Evolutionary conservation across 2,888 invertebrate species (phyloP).

Genomic region (Hirtodrosophila trivittata): DNA sequence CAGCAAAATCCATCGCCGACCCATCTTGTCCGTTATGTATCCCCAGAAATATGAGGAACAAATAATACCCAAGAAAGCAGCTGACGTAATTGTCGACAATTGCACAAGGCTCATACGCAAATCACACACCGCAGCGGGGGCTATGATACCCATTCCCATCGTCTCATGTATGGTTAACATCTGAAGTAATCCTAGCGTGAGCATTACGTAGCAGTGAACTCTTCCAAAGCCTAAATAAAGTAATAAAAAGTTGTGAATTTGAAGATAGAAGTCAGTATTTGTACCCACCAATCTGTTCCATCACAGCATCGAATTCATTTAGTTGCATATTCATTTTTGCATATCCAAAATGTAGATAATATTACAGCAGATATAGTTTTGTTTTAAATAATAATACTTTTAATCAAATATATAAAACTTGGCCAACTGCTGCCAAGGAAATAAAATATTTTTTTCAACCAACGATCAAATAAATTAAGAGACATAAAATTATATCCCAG

Average conservation of each 20-base stretch:
- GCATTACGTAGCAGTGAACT: slow-evolving; percentile 49
- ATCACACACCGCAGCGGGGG: slow-evolving; percentile 57
- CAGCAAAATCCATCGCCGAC: slow-evolving; percentile 61
- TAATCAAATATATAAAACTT: no score
- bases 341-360: no score
- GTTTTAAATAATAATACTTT: no score
- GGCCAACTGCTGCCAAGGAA: no score
- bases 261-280: no score
- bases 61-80: slow-evolving; percentile 59
- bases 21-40: slow-evolving; percentile 59
- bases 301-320: slow-evolving; percentile 51
- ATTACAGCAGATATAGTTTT: no score
- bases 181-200: slow-evolving; percentile 57
- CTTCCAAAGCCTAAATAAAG: slow-evolving; percentile 52
- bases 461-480: no score
- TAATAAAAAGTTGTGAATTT: background rate
- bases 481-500: no score
- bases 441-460: no score
- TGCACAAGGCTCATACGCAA: slow-evolving; percentile 47
- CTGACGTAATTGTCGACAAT: slow-evolving; percentile 41
- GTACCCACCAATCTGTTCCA: slow-evolving; percentile 52
- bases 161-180: slow-evolving; percentile 66
- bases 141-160: slow-evolving; percentile 66
- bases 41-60: slow-evolving; percentile 67
- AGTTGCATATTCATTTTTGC: no score